These are phyloP conservation scores for Nyctereutes procyonoides DNA, from an alignment of 2,113 vertebrate genomes.

Conservation along the genomic window DNA sequence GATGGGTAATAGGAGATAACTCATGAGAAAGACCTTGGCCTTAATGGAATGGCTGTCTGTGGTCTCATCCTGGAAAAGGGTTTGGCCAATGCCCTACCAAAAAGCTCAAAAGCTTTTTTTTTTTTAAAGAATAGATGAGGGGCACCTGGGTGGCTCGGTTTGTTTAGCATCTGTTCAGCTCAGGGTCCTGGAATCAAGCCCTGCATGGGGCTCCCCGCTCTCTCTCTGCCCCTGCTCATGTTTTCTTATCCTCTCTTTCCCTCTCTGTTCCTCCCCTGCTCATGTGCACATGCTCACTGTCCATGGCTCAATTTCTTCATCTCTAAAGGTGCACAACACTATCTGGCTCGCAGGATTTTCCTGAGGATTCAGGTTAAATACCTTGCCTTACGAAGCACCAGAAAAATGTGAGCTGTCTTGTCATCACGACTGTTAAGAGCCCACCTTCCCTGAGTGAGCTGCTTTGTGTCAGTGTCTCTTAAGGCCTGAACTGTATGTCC, in stretches of 20 bases:
- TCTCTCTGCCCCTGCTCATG: neutral
- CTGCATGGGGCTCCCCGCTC: neutral
- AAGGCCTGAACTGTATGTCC: neutral
- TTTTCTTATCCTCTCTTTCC: neutral
- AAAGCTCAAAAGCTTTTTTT: neutral
- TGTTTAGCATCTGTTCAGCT: neutral
- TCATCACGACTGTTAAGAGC: neutral
- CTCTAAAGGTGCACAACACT: neutral
- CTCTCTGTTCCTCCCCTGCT: neutral
- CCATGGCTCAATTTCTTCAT: neutral
- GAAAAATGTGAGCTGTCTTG: neutral
- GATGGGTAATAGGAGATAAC: fast-evolving
- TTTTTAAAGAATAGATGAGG: neutral
- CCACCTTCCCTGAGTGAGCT: neutral
- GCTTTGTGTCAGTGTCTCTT: neutral
- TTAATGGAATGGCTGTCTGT: neutral
- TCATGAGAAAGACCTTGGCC: neutral
- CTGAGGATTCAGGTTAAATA: neutral
- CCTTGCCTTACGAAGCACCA: neutral
- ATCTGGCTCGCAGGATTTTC: neutral
- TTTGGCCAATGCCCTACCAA: neutral
- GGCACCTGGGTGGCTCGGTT: neutral
- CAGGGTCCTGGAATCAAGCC: neutral
- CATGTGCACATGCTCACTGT: fast-evolving
- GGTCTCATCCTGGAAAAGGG: neutral